Percentiles rank a stretch among this genome's conserved stretches.
Conservation (phyloP, 2,797 vertebrate species). For the Aplochiton taeniatus region DNA sequence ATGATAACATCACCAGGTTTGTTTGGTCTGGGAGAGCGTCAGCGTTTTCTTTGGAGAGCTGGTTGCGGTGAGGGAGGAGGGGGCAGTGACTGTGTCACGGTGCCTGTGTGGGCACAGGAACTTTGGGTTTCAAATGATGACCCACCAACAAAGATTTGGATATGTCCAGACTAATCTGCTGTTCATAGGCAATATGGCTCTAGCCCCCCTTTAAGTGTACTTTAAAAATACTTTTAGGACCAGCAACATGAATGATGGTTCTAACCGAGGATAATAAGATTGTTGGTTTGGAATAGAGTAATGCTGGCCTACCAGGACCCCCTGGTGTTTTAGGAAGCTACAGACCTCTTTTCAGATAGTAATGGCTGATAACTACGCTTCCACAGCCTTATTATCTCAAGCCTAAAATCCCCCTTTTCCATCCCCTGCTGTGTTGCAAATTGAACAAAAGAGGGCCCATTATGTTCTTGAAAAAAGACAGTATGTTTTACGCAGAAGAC, state of each 20-base stretch:
- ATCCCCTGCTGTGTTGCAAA: slow-evolving; percentile 38
- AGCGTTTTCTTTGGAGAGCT: slow-evolving; percentile 14
- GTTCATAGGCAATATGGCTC: background rate
- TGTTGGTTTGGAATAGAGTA: slow-evolving; percentile 12
- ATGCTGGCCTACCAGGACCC: background rate
- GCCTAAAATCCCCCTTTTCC: slow-evolving; percentile 15
- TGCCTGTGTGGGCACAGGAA: slow-evolving; percentile 4
- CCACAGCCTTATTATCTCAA: slow-evolving; percentile 18
- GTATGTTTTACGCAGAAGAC: slow-evolving; percentile 4
- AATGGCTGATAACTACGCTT: slow-evolving; percentile 35
- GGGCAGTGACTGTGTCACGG: background rate
- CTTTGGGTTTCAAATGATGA: slow-evolving; percentile 14
- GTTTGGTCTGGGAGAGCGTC: slow-evolving; percentile 29
- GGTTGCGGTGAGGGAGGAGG: background rate
- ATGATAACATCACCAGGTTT: slow-evolving; percentile 22
- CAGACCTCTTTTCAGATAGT: slow-evolving; percentile 10
- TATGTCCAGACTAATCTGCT: background rate
- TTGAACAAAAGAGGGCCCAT: slow-evolving; percentile 17
- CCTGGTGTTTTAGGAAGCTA: background rate
- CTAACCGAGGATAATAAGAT: background rate
- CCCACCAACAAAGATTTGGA: slow-evolving; percentile 4
- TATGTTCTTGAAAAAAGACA: background rate
- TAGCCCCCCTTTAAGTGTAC: too few relatives aligned
- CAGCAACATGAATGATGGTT: background rate
- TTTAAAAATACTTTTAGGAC: background rate